Base-by-base conservation (phyloP, 2,113 vertebrate species). In the Hassar affinis region DNA sequence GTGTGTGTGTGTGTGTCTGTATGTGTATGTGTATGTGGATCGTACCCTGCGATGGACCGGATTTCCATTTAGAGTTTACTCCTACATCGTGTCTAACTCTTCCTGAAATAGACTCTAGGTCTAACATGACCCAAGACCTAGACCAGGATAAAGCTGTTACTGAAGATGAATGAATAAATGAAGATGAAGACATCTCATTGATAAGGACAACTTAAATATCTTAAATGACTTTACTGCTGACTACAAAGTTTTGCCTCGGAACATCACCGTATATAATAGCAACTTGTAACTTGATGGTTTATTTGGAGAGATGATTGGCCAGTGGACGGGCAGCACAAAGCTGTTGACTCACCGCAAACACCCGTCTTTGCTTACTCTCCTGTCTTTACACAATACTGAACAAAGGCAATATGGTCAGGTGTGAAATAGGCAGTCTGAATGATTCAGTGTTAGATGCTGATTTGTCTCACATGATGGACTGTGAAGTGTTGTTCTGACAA, bases 381-480 rank as follows among this genome's bases (percentile, higher is more conserved):
- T 49, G 11, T 72, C 18, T 75, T 76, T 33, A 20, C 25, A 51
- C 47, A 30, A 27, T 20, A 27, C 27, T 54, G 72, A 76, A 54
- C 49, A 33, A 76, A 54, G 6, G 47, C 72, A 54, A 27, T 76
- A 54, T 54, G 72, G 49, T 76, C 27, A 76, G 72, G 49, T 76
- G 72, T 76, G 49, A 33, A 76, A 33, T 9, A 35, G 72, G 15
- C 49, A 52, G 72, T 76, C 27, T 76, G 72, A 11, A 8, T 76
- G 72, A 76, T 76, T 76, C 49, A 54, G 27, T 76, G 49, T 9
- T 54, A 54, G 72, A 54, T 76, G 49, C 52, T 76, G 27, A 76
- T 76, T 33, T 35, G 72, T 76, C 27, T 74, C 45, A 27, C 5
- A 30, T 33, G 72, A 75, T 17, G 15, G 27, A 27, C 49, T 76